Evolutionary conservation across 1,140 invertebrate species (phyloP).

Genomic region (Zaprionus taronus): DNA sequence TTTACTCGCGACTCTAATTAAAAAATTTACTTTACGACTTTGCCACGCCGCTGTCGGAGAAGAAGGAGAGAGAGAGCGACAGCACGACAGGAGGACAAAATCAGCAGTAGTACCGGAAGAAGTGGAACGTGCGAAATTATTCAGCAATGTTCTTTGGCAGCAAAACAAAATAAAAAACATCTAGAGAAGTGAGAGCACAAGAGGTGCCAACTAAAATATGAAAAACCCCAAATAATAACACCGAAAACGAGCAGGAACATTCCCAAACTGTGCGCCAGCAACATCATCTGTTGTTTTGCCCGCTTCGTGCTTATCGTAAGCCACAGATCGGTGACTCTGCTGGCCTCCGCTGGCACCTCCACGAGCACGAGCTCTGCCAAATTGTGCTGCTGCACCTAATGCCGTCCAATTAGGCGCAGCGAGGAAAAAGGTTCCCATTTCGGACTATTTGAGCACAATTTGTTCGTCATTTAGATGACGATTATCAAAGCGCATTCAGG

Average conservation of each 20-base stretch:
- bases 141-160: conserved; percentile 44
- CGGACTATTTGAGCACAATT: conserved; percentile 43
- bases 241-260: conserved; percentile 51
- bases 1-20: conserved; percentile 83
- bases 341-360: not conserved
- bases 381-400: conserved; percentile 57
- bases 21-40: conserved; percentile 83
- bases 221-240: conserved; percentile 61
- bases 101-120: conserved; percentile 16
- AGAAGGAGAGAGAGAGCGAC: not conserved
- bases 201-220: conserved; percentile 59
- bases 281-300: conserved; percentile 49
- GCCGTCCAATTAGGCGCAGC: conserved; percentile 61
- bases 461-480: conserved; percentile 68
- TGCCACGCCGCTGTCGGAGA: conserved; percentile 26
- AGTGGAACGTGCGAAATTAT: conserved; percentile 38
- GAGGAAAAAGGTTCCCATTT: conserved; percentile 40
- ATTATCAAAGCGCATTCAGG: conserved; percentile 40
- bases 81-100: not conserved
- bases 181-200: conserved; percentile 34
- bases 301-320: conserved; percentile 41
- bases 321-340: conserved; percentile 46
- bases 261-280: conserved; percentile 8
- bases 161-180: conserved; percentile 12
- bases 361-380: conserved; percentile 40